phyloP scores from a whole-genome alignment of 2,888 invertebrate genomes.

The Thymelicus lineola region DNA sequence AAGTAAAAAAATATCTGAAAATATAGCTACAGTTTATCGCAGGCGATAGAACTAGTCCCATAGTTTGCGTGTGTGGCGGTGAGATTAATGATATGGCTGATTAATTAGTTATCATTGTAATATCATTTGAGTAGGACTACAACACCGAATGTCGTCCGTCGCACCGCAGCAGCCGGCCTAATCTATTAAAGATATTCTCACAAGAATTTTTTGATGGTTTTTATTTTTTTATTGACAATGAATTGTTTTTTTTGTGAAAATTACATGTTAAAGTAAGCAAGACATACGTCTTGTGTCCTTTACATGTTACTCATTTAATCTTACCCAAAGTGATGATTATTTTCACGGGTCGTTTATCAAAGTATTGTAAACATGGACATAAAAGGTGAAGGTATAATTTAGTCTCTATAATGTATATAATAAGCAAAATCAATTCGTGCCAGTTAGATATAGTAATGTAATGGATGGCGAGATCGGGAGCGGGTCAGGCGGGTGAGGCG shows the following conservation, averaged over 20 bases:
- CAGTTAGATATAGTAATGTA: slow-evolving; percentile 3
- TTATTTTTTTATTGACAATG: too few relatives aligned
- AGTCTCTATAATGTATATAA: too few relatives aligned
- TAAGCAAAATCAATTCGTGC: not conserved
- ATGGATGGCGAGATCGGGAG: not conserved
- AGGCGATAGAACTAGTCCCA: not conserved
- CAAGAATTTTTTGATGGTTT: too few relatives aligned
- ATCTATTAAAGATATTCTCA: too few relatives aligned
- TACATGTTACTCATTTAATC: too few relatives aligned
- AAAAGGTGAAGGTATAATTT: too few relatives aligned
- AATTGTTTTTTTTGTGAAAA: too few relatives aligned
- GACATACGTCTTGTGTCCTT: too few relatives aligned
- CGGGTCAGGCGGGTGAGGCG: slow-evolving; percentile 41
- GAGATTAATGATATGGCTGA: slow-evolving; percentile 41
- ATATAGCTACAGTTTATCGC: not conserved
- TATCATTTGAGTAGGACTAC: slow-evolving; percentile 15
- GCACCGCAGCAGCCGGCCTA: not conserved
- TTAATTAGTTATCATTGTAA: slow-evolving; percentile 34
- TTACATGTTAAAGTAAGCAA: too few relatives aligned
- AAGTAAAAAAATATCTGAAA: not conserved
- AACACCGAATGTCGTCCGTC: not conserved
- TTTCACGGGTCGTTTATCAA: too few relatives aligned
- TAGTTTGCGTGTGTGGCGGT: slow-evolving; percentile 24
- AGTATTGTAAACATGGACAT: too few relatives aligned
- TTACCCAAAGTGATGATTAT: too few relatives aligned